Conservation (phyloP, 2,797 vertebrate species). For the Sternarchorhynchus goeldii region DNA sequence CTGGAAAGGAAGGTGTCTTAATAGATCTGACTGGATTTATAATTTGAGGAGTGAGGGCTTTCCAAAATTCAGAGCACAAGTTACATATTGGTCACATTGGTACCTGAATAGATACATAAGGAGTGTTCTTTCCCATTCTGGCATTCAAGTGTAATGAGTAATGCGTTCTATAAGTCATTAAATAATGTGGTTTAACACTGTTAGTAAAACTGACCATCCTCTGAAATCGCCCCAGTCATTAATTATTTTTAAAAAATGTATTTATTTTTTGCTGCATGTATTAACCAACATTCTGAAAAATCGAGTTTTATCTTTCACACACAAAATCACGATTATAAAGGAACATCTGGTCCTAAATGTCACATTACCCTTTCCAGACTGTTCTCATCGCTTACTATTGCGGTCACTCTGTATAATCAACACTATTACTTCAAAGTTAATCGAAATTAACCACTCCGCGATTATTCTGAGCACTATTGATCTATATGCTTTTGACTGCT, state of each 20-base stretch:
- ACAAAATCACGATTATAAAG: neutral
- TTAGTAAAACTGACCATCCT: too few relatives aligned
- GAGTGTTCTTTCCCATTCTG: neutral
- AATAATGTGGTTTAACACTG: neutral
- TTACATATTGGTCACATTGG: neutral
- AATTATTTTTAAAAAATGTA: too few relatives aligned
- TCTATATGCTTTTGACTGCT: slow-evolving; percentile 39
- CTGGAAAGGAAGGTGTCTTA: too few relatives aligned
- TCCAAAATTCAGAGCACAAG: neutral
- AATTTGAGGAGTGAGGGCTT: neutral
- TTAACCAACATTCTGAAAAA: too few relatives aligned
- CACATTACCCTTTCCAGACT: too few relatives aligned
- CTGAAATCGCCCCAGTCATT: too few relatives aligned
- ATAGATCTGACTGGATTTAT: neutral
- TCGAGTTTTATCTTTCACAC: neutral
- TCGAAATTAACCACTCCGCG: slow-evolving; percentile 32
- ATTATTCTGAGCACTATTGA: slow-evolving; percentile 31
- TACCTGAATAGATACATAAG: too few relatives aligned
- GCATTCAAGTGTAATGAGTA: neutral
- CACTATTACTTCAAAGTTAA: slow-evolving; percentile 3
- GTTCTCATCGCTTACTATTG: slow-evolving; percentile 2
- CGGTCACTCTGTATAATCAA: neutral
- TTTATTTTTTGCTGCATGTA: too few relatives aligned
- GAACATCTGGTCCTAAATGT: neutral
- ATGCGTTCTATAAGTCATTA: neutral